phyloP scores from a whole-genome alignment of 2,113 vertebrate species.

The Pseudopipra pipra region DNA sequence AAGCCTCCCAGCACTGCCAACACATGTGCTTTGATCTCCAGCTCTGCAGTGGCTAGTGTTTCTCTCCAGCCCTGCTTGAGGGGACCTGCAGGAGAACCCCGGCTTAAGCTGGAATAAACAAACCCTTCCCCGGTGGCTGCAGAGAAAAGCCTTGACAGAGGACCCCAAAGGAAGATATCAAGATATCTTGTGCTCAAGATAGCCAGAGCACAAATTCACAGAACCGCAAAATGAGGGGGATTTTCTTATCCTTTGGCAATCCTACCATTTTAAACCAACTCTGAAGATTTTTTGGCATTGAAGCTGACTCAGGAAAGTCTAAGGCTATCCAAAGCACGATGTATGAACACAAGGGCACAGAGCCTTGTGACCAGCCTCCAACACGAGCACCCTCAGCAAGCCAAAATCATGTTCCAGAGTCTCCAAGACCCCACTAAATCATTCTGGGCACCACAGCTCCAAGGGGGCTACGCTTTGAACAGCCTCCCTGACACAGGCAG shows the following conservation, averaged over 20 bases:
- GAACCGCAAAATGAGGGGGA: neutral
- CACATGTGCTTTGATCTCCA: neutral
- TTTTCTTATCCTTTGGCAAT: neutral
- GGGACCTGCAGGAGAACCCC: neutral
- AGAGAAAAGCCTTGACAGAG: neutral
- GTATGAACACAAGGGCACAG: neutral
- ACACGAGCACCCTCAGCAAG: neutral
- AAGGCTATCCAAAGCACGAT: neutral
- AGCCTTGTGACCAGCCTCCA: neutral
- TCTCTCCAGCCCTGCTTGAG: rapidly evolving
- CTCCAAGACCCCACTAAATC: neutral
- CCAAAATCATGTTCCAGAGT: neutral
- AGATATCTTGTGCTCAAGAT: neutral
- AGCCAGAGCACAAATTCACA: neutral
- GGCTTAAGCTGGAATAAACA: neutral
- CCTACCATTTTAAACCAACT: neutral
- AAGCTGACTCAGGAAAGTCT: neutral
- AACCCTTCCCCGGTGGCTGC: rapidly evolving
- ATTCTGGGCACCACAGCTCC: neutral
- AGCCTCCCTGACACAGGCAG: neutral
- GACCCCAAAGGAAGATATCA: neutral
- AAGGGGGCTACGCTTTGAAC: neutral
- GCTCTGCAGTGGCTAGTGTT: neutral
- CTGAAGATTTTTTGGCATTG: neutral
- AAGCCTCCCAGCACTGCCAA: neutral